A percentile compares a stretch with the other conserved stretches of the same genome.
Evolutionary conservation across 92 coral and sea anemone genomes (phyloP).

Genomic region (Epizoanthus illoricatus): DNA sequence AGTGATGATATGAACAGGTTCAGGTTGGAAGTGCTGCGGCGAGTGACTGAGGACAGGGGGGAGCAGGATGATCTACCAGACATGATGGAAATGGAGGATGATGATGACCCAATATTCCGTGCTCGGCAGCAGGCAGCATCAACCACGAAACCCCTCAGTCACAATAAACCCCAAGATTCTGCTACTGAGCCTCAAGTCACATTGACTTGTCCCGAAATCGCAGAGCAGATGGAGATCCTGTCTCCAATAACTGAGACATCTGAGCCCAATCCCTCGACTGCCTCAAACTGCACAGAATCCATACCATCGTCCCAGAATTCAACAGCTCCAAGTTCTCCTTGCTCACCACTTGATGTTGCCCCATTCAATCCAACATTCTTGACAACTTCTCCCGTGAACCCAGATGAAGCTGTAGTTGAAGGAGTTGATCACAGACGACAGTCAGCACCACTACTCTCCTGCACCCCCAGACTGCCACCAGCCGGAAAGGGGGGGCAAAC

Average conservation of each 20-base stretch:
- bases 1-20: constrained; percentile 89
- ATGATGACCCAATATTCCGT: constrained; percentile 51
- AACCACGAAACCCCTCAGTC: constrained; percentile 17
- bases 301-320: constrained; percentile 64
- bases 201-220: constrained; percentile 25
- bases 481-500: constrained; percentile 33
- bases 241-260: constrained; percentile 80
- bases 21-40: constrained; percentile 75
- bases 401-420: constrained; percentile 20
- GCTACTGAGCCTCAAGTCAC: constrained; percentile 32
- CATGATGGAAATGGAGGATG: constrained; percentile 34
- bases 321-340: constrained; percentile 86
- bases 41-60: constrained; percentile 70
- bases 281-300: constrained; percentile 58
- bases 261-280: constrained; percentile 60
- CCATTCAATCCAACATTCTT: constrained; percentile 82
- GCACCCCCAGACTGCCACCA: constrained; percentile 23
- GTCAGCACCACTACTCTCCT: constrained; percentile 37
- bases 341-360: constrained; percentile 81
- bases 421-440: constrained; percentile 20
- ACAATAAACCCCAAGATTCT: constrained; percentile 21
- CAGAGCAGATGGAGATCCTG: constrained; percentile 57
- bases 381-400: constrained; percentile 83
- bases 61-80: constrained; percentile 48
- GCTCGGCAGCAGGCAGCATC: constrained; percentile 30